Conservation (phyloP, 2,113 vertebrate genomes). For the Podarcis cretensis region DNA sequence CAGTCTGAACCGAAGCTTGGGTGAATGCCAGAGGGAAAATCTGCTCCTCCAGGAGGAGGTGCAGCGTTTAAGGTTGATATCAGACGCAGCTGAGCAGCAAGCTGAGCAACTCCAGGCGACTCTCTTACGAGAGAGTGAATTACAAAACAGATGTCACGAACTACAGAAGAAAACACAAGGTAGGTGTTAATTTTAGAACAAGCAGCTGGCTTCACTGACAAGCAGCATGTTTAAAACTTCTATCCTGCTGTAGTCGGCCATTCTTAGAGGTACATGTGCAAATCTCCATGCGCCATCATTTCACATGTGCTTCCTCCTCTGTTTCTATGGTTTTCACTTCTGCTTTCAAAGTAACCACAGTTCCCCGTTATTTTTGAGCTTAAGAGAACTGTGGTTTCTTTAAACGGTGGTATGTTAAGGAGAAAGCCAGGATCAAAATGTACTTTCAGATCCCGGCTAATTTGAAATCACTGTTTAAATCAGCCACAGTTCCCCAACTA, state of each 20-base stretch:
- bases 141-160: constrained; percentile 75
- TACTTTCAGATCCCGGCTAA: neutral
- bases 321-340: neutral
- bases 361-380: neutral
- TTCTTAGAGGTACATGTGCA: neutral
- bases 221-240: neutral
- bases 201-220: neutral
- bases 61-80: constrained; percentile 64
- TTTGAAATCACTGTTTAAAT: neutral
- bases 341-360: neutral
- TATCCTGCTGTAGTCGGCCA: fast-evolving
- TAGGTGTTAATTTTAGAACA: constrained; percentile 45
- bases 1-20: constrained; percentile 72
- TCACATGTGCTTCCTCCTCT: neutral
- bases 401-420: neutral
- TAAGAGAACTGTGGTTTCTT: neutral
- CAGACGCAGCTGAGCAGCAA: constrained; percentile 67
- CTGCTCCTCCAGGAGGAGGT: constrained; percentile 75
- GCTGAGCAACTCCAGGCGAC: constrained; percentile 74
- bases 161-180: constrained; percentile 78
- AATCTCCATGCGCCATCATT: neutral
- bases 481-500: neutral
- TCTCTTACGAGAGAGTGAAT: constrained; percentile 71
- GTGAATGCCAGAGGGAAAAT: constrained; percentile 67
- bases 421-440: neutral